Conservation (phyloP, 2,113 vertebrate species). For the Heterotilapia buettikoferi region DNA sequence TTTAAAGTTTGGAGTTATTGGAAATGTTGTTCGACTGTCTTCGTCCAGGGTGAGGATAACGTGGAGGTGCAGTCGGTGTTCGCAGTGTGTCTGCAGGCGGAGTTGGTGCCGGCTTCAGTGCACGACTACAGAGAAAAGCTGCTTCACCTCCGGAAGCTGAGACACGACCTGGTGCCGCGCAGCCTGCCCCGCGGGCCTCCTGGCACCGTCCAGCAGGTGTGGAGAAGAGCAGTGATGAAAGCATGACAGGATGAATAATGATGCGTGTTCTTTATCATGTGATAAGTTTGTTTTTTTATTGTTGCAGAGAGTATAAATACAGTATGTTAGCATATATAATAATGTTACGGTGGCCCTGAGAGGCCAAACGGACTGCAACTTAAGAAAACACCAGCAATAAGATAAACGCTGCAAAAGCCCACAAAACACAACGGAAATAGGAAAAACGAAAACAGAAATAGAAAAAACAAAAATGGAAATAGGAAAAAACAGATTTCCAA, state of each 20-base stretch:
- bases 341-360: neutral
- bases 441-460: too few relatives aligned
- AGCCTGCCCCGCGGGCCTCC: conserved; percentile 67
- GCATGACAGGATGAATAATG: neutral
- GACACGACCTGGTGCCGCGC: conserved; percentile 81
- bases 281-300: accelerated
- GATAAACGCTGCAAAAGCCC: accelerated
- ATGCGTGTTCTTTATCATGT: neutral
- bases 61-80: conserved; percentile 77
- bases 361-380: accelerated
- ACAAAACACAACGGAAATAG: neutral
- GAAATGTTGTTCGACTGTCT: neutral
- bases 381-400: neutral
- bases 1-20: neutral
- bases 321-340: neutral
- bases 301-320: neutral
- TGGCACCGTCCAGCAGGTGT: conserved; percentile 78
- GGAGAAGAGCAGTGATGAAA: neutral
- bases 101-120: conserved; percentile 88
- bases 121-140: conserved; percentile 94
- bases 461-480: too few relatives aligned
- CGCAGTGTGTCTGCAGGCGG: conserved; percentile 81
- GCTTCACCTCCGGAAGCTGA: conserved; percentile 86
- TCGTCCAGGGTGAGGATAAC: conserved; percentile 71
- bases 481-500: neutral